Evolutionary conservation across 2,888 invertebrate genomes (phyloP).

Genomic region (Tethea ocularis): DNA sequence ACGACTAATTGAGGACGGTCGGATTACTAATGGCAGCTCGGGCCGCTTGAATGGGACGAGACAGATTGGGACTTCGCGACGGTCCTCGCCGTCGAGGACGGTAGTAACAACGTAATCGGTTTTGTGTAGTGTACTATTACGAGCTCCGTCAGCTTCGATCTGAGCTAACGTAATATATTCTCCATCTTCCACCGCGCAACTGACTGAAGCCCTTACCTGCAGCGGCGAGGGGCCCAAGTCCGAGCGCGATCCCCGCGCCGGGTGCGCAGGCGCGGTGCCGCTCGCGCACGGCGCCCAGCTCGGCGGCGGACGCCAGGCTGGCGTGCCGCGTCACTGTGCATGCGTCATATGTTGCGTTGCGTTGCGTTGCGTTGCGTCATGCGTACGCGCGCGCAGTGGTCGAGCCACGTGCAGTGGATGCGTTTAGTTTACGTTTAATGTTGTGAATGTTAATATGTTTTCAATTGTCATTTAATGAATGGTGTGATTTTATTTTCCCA

Average conservation of each 20-base stretch:
- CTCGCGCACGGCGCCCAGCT: slow-evolving; percentile 59
- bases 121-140: no score
- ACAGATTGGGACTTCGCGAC: no score
- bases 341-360: slow-evolving; percentile 49
- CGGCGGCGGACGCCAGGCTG: slow-evolving; percentile 68
- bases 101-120: no score
- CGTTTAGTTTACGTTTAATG: background rate
- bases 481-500: no score
- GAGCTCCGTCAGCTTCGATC: no score
- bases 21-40: no score
- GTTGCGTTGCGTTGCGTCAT: slow-evolving; percentile 32
- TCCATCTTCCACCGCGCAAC: background rate
- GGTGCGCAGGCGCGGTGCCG: slow-evolving; percentile 50
- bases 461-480: no score
- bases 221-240: background rate
- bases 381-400: slow-evolving; percentile 29
- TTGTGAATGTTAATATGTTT: background rate
- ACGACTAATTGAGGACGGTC: no score
- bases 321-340: slow-evolving; percentile 80
- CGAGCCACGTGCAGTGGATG: slow-evolving; percentile 14
- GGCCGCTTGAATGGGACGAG: no score
- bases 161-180: background rate
- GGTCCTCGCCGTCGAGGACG: no score
- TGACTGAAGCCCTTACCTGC: slow-evolving; percentile 13
- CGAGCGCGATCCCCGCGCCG: slow-evolving; percentile 58